Conservation (phyloP, 2,888 invertebrate species). For the Empis stercorea region DNA sequence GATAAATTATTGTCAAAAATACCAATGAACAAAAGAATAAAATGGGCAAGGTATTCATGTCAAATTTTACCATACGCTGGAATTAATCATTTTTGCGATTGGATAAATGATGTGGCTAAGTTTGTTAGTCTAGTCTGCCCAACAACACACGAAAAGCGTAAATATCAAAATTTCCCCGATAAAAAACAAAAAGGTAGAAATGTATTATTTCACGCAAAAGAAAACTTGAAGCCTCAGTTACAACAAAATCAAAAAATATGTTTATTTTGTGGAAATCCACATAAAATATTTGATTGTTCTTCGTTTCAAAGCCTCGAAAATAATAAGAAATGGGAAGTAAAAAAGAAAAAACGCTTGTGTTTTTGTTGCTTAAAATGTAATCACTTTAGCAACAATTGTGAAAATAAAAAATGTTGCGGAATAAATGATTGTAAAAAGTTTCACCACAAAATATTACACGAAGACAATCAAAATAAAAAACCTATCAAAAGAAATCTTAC, state of each 20-base stretch:
- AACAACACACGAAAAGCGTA: constrained; percentile 1
- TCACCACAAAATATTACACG: constrained; percentile 7
- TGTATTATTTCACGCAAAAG: constrained; percentile 2
- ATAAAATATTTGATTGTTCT: not conserved
- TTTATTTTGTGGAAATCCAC: not conserved
- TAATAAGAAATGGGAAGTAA: constrained; percentile 4
- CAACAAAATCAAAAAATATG: not conserved
- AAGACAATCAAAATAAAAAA: not conserved
- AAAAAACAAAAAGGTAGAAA: not conserved
- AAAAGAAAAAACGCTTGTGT: constrained; percentile 1
- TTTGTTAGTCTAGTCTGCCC: constrained; percentile 5
- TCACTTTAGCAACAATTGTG: constrained; percentile 4
- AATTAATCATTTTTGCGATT: constrained; percentile 9
- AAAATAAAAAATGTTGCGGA: not conserved
- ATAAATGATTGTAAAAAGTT: constrained; percentile 4
- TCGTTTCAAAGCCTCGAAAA: not conserved
- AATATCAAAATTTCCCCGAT: not conserved
- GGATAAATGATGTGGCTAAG: constrained; percentile 11
- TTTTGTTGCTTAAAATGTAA: constrained; percentile 5
- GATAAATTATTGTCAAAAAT: constrained; percentile 10
- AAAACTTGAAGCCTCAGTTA: not conserved
- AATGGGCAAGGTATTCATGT: constrained; percentile 6
- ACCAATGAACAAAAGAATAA: constrained; percentile 10
- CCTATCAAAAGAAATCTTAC: not conserved
- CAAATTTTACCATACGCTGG: constrained; percentile 5